Percentiles rank a stretch among this genome's conserved stretches.
Evolutionary conservation across 2,888 invertebrate species (phyloP).

Genomic region (Watsonalla cultraria): DNA sequence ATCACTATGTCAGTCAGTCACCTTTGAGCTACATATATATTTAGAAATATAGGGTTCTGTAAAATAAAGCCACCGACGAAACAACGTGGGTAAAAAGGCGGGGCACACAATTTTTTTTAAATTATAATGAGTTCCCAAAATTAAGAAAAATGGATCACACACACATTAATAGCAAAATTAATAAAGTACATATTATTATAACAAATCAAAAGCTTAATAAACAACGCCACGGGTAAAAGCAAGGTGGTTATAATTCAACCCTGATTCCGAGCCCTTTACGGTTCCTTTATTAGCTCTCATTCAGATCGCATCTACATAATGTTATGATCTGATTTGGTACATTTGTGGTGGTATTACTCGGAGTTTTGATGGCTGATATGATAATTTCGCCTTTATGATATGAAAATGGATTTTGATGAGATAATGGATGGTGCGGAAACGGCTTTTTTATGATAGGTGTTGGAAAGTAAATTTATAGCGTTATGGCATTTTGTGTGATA

Average conservation of each 20-base stretch:
- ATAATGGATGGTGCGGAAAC: background rate
- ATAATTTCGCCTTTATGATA: background rate
- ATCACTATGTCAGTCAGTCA: no score
- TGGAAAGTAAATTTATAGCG: background rate
- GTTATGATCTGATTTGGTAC: background rate
- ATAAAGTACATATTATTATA: no score
- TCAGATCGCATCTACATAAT: slow-evolving; percentile 2
- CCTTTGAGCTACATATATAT: no score
- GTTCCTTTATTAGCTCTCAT: slow-evolving; percentile 1
- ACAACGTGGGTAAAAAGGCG: no score
- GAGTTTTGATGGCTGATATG: background rate
- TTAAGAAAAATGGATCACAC: no score
- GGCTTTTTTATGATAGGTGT: background rate
- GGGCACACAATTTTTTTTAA: no score
- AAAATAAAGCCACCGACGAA: no score
- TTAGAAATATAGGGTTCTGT: no score
- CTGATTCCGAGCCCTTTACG: slow-evolving; percentile 2
- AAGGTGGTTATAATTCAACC: background rate
- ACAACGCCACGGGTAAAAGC: background rate
- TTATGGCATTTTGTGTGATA: no score
- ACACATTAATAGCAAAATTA: no score
- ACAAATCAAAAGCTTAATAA: no score
- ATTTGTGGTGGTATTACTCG: background rate
- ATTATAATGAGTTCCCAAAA: no score
- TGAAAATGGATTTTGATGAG: background rate